Evolutionary conservation across 1,140 invertebrate genomes (phyloP), one percentile per base, ranked within the genome.

Genomic region (Chlorops oryzae): DNA sequence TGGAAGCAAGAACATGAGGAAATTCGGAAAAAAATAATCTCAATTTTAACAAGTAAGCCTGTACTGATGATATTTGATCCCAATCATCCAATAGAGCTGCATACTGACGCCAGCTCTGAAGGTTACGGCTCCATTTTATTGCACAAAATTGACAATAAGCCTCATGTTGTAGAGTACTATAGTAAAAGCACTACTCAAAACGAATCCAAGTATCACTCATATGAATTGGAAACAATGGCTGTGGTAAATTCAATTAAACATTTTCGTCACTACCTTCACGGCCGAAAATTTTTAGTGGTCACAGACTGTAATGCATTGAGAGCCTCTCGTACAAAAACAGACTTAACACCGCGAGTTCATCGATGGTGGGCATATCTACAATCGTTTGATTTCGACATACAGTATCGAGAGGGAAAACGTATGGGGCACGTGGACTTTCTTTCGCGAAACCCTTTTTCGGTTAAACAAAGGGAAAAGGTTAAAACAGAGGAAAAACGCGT

Each of bases 231-330:
- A n/a, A n/a, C 7, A 5, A 20, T 47, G 6, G 18, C 32, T 20
- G 47, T 49, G n/a, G n/a, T n/a, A n/a, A n/a, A n/a, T 15, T 49
- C 48, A 22, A 34, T 50, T 22, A 50, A 42, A 22, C 38, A 50
- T 20, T 45, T 45, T 20, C 41, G 41, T 35, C 23, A 23, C 9
- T 23, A 49, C 40, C 18, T 40, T 10, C 7, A 22, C 7, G 48
- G 48, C 23, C 48, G 24, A 12, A n/a, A 47, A 10, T 47, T 65
- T 37, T 59, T 41, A 12, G 56, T 61, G 0, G 18, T 62, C 10
- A 68, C 60, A 1, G 63, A 70, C 52, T 70, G 63, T 27, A 65
- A 63, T 47, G 61, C 64, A 2, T 39, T 63, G 5, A 65, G 58
- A 53, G 41, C 53, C 18, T 59, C 62, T 3, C 32, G 23, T 24